Evolutionary conservation across 2,888 invertebrate species (phyloP).

Genomic region (Strigamia crassipes): DNA sequence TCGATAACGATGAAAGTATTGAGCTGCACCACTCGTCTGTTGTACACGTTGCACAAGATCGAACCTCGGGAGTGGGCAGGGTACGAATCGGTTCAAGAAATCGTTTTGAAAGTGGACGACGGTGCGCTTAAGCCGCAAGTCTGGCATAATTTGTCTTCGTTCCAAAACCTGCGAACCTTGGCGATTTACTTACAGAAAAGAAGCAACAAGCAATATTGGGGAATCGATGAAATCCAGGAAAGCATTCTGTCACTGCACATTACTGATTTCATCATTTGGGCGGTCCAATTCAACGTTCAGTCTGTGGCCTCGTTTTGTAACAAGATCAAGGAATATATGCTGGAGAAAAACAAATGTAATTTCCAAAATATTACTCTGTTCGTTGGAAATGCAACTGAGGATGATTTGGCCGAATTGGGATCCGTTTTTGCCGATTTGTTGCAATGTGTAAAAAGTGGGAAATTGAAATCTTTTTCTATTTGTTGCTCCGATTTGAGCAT

Average conservation of each 20-base stretch:
- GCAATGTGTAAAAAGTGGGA: background rate
- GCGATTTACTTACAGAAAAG: background rate
- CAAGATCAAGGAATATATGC: conserved; percentile 6
- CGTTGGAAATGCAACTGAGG: background rate
- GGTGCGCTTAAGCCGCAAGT: conserved; percentile 9
- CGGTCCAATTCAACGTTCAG: background rate
- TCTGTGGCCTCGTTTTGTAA: background rate
- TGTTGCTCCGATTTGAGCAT: background rate
- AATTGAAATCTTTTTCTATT: background rate
- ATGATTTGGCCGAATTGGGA: background rate
- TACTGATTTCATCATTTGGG: conserved; percentile 15
- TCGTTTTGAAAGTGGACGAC: background rate
- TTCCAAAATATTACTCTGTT: background rate
- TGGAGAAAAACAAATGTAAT: conserved; percentile 1
- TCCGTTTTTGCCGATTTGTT: background rate
- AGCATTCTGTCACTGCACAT: background rate
- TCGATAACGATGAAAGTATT: background rate
- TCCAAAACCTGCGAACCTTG: background rate
- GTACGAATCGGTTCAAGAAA: background rate
- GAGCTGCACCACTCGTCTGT: background rate
- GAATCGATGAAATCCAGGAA: conserved; percentile 3
- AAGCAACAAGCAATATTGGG: conserved; percentile 5
- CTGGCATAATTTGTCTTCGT: conserved; percentile 8
- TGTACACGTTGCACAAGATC: background rate
- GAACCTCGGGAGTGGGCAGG: background rate